Evolutionary conservation across 2,888 invertebrate genomes (phyloP), one percentile per base, ranked within the genome.

Genomic region (Tachina grossa): DNA sequence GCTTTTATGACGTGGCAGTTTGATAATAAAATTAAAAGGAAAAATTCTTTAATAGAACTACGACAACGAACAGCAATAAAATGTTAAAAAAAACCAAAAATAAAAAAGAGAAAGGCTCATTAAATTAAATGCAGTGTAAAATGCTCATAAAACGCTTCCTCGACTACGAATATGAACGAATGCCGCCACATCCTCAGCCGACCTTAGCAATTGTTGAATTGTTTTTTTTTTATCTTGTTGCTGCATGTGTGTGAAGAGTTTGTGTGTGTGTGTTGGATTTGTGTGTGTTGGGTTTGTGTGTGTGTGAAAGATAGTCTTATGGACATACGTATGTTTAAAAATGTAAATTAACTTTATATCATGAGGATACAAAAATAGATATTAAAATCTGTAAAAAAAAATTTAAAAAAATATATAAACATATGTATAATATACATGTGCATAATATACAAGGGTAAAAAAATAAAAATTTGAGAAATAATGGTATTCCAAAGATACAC

Each of bases 41-140:
- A 68, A 61, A 66, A 19, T 9, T 65, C 13, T 22, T 45, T 45
- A 22, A 9, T 45, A 22, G 45, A 68, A 61, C 51, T 75, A 68
- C 57, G 16, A 47, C 9, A 69, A 61, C 16, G 61, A 55, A 43
- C 47, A 51, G 16, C 51, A 68, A 82, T 71, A 75, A 78, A 66
- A 75, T 43, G 39, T 22, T 1, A 51, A 74, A 74, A 55, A 41
- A 61, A 59, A 59, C 2, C 6, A 53, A 41, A 45, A 69, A 78
- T 61, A 68, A 78, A 77, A 71, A 63, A 76, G 51, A 75, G 31
- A 89, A 89, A 87, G 87, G 88, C 89, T 90, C 90, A 90, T 90
- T 90, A 90, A 90, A 90, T 89, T 90, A 90, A 90, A 90, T 89
- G 90, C 90, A 89, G 89, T 89, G 90, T 89, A 90, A 90, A 90